A percentile compares a stretch with the other conserved stretches of the same genome.
Evolutionary conservation across 2,797 vertebrate genomes (phyloP).

Genomic region (Oryzias sinensis): DNA sequence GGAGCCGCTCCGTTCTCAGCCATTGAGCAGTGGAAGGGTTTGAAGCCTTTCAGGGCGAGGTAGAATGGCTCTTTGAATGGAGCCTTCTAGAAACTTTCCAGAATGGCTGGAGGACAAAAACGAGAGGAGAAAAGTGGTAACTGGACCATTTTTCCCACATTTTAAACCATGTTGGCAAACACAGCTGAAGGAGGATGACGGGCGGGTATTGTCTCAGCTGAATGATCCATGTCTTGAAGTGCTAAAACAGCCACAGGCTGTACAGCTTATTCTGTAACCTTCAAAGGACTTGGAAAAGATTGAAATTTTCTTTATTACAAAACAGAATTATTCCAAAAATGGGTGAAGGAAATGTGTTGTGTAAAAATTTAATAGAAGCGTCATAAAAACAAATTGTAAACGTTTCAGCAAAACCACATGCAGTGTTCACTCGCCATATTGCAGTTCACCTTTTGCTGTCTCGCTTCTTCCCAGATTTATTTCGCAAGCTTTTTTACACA

Average conservation of each 20-base stretch:
- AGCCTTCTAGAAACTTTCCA: conserved; percentile 58
- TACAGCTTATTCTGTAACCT: no score
- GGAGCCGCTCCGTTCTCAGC: conserved; percentile 68
- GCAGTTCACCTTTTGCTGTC: no score
- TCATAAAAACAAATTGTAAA: no score
- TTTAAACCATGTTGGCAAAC: conserved; percentile 71
- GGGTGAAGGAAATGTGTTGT: no score
- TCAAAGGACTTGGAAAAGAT: not conserved
- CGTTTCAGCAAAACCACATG: no score
- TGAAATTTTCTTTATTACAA: conserved; percentile 18
- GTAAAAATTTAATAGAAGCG: no score
- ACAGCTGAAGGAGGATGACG: conserved; percentile 49
- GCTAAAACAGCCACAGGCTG: conserved; percentile 13
- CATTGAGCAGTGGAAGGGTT: conserved; percentile 66
- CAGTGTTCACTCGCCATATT: no score
- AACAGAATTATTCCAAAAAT: no score
- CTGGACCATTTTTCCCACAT: conserved; percentile 55
- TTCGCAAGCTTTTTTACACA: no score
- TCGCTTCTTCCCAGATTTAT: no score
- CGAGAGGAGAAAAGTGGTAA: conserved; percentile 67
- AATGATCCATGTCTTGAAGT: conserved; percentile 18
- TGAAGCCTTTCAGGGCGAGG: conserved; percentile 68
- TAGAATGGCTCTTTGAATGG: conserved; percentile 75
- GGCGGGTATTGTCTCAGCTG: conserved; percentile 45
- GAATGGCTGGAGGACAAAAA: conserved; percentile 61